Conservation (phyloP, 2,113 vertebrate genomes). For the Synchiropus splendidus region DNA sequence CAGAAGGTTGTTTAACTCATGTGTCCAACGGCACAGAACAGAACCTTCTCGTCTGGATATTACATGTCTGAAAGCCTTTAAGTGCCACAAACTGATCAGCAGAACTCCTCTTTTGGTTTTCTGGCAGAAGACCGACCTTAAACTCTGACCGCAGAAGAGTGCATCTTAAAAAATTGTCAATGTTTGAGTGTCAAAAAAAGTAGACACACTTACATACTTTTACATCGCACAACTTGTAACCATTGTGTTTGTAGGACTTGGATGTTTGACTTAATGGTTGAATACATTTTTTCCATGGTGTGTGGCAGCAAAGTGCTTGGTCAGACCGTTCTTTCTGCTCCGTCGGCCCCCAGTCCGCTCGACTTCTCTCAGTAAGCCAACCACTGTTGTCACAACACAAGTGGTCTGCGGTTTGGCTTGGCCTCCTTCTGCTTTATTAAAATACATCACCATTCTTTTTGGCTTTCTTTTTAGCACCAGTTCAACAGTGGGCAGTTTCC, state of each 20-base stretch:
- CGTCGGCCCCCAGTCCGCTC: too few species aligned
- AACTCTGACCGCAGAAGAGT: too few species aligned
- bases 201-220: too few species aligned
- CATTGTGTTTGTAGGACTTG: too few species aligned
- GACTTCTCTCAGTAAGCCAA: conserved; percentile 1
- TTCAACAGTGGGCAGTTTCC: background rate
- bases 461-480: conserved; percentile 4
- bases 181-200: too few species aligned
- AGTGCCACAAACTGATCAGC: conserved; percentile 14
- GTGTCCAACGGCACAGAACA: conserved; percentile 14
- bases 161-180: too few species aligned
- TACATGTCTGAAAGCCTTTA: conserved; percentile 31
- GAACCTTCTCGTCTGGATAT: conserved; percentile 24
- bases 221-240: too few species aligned
- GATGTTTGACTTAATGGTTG: too few species aligned
- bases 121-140: conserved; percentile 16
- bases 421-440: conserved; percentile 14
- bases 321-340: too few species aligned
- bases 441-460: conserved; percentile 13
- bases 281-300: too few species aligned
- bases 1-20: conserved; percentile 10
- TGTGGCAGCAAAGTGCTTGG: too few species aligned
- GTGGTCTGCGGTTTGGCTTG: conserved; percentile 20
- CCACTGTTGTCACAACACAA: conserved; percentile 43
- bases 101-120: background rate